A percentile compares a stretch with the other conserved stretches of the same genome.
phyloP scores from a whole-genome alignment of 2,797 vertebrate species.

The Neopelma chrysocephalum region DNA sequence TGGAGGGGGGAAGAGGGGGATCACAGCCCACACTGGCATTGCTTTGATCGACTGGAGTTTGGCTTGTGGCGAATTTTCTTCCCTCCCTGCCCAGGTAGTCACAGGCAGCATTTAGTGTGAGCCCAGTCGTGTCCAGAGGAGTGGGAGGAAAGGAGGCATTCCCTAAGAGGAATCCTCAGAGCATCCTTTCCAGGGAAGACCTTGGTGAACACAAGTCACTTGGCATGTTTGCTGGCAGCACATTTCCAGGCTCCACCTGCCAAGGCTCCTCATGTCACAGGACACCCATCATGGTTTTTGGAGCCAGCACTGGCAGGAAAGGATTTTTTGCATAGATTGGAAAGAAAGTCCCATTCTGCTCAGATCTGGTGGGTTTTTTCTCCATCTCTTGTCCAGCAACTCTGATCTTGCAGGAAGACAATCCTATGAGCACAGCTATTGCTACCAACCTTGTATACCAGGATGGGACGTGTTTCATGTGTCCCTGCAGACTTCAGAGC shows the following conservation, averaged over 20 bases:
- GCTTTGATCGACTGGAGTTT: background rate
- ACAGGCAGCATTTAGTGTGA: background rate
- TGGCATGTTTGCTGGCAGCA: background rate
- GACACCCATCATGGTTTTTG: background rate
- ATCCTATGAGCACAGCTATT: background rate
- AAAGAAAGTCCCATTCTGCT: background rate
- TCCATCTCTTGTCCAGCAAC: background rate
- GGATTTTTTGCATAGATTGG: background rate
- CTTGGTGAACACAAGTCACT: background rate
- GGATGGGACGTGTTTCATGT: accelerated
- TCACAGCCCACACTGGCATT: background rate
- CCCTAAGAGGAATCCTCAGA: background rate
- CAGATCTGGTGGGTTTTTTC: background rate
- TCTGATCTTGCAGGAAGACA: background rate
- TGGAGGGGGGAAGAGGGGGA: background rate
- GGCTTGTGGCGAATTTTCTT: background rate
- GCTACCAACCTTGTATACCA: background rate
- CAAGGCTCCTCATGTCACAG: background rate
- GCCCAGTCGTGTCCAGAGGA: background rate
- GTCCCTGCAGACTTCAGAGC: background rate
- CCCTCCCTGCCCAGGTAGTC: background rate
- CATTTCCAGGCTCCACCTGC: background rate
- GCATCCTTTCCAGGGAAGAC: background rate
- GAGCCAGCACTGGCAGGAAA: background rate
- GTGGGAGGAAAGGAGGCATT: background rate